Conservation (phyloP, 2,888 invertebrate genomes). For the Callinectes sapidus region DNA sequence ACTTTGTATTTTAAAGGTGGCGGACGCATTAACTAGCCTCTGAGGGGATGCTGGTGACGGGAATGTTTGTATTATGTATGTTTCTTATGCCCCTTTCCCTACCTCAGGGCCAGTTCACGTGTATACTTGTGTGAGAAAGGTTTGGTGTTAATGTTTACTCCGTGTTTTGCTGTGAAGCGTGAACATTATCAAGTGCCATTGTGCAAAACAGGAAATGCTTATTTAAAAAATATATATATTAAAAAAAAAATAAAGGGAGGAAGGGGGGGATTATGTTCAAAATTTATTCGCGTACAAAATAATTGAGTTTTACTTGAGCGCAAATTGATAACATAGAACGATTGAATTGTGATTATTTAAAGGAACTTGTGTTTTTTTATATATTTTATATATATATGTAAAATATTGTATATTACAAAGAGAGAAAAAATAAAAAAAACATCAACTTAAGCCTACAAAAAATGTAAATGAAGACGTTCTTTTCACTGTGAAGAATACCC, state of each 20-base stretch:
- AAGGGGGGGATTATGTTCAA: too few species aligned
- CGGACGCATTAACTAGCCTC: slow-evolving; percentile 13
- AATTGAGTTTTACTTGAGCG: neutral
- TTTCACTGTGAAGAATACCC: neutral
- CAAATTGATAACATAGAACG: neutral
- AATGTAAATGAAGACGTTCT: neutral
- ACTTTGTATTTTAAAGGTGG: slow-evolving; percentile 32
- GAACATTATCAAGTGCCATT: neutral
- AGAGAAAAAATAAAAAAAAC: neutral
- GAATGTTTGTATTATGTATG: neutral
- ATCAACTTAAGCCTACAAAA: neutral
- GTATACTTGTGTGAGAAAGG: neutral
- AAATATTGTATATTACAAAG: neutral
- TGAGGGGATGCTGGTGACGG: neutral
- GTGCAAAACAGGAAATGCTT: neutral
- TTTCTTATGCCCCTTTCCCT: neutral
- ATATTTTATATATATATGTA: too few species aligned
- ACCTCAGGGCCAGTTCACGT: neutral
- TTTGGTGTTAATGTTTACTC: neutral
- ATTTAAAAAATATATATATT: neutral
- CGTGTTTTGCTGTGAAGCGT: neutral
- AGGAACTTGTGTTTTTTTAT: too few species aligned
- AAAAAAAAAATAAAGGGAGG: too few species aligned
- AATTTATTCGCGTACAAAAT: neutral
- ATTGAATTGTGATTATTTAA: neutral